Percentiles rank a stretch among this genome's conserved stretches.
Conservation (phyloP, 2,888 invertebrate species). For the Furcula furcula region DNA sequence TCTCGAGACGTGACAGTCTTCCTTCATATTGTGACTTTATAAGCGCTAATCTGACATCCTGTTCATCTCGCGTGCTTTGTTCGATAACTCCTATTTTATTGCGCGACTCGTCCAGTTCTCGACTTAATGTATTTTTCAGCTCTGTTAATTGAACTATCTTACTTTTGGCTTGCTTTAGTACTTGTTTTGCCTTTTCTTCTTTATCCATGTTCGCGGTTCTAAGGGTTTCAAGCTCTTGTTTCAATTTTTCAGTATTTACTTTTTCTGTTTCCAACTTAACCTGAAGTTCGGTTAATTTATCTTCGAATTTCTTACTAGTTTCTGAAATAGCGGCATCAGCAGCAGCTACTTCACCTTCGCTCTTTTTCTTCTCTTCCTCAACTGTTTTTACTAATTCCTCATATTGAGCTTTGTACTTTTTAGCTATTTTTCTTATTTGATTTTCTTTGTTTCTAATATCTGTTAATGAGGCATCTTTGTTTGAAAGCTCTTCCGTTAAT, state of each 20-base stretch:
- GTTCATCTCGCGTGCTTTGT: conserved; percentile 78
- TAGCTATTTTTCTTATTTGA: conserved; percentile 93
- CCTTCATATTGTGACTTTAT: conserved; percentile 87
- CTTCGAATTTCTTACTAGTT: conserved; percentile 77
- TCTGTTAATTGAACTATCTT: conserved; percentile 88
- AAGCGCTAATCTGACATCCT: conserved; percentile 80
- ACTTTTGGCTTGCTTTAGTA: conserved; percentile 88
- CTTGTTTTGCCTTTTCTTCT: conserved; percentile 84
- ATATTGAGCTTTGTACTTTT: conserved; percentile 94
- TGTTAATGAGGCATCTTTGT: conserved; percentile 84
- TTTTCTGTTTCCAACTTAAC: conserved; percentile 68
- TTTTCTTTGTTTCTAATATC: conserved; percentile 87
- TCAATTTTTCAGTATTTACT: conserved; percentile 84
- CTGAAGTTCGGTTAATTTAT: conserved; percentile 66
- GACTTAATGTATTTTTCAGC: conserved; percentile 82
- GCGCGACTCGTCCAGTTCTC: conserved; percentile 81
- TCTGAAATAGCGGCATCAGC: conserved; percentile 68
- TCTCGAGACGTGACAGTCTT: conserved; percentile 85
- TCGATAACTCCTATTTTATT: conserved; percentile 73
- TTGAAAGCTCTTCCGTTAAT: conserved; percentile 84
- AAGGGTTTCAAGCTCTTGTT: conserved; percentile 84
- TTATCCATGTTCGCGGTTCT: conserved; percentile 80
- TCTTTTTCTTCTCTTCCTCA: conserved; percentile 83
- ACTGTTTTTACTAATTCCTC: conserved; percentile 87
- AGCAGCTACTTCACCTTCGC: conserved; percentile 78